Base-by-base conservation (phyloP, 2,888 invertebrate species). In the Coelopa pilipes region DNA sequence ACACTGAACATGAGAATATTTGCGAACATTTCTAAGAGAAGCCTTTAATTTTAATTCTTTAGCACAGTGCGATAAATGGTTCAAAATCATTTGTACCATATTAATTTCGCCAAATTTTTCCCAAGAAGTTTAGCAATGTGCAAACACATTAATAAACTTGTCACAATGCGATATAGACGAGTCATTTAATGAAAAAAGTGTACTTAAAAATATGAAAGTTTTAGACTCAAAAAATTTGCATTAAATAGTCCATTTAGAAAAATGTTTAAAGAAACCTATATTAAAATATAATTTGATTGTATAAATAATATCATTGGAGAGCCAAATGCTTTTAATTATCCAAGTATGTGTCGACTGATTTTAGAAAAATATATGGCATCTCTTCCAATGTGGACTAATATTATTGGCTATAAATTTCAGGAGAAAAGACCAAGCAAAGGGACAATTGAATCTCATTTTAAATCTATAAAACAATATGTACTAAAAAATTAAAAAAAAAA, bases 321-420 rank as follows among this genome's bases (percentile, higher is more conserved):
- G 53, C 13, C 53, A 13, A 53, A 7, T 7, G 53, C 2, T n/a
- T 53, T 53, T n/a, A n/a, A n/a, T 53, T 53, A n/a, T 9, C 53
- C 53, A 53, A 53, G n/a, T n/a, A 53, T 53, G 53, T 53, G 53
- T 53, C n/a, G 3, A 9, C n/a, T 4, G 15, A 53, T 53, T 53
- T 53, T 53, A 53, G 53, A 53, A 53, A 53, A 53, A 53, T 53
- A 53, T n/a, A 53, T 53, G n/a, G 53, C 53, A 1, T 53, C n/a
- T 53, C 53, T 53, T n/a, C 53, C 53, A 9, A 53, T 53, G 53
- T 53, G 53, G 53, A 53, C 53, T n/a, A 53, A 53, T 53, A 53
- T 53, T 53, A n/a, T 53, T 3, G 53, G 53, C 53, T n/a, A 53
- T 53, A 53, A 53, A 53, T 53, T 53, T 53, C 15, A 53, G 13